Evolutionary conservation across 2,888 invertebrate species (phyloP).

Genomic region (Coleophora deauratella): DNA sequence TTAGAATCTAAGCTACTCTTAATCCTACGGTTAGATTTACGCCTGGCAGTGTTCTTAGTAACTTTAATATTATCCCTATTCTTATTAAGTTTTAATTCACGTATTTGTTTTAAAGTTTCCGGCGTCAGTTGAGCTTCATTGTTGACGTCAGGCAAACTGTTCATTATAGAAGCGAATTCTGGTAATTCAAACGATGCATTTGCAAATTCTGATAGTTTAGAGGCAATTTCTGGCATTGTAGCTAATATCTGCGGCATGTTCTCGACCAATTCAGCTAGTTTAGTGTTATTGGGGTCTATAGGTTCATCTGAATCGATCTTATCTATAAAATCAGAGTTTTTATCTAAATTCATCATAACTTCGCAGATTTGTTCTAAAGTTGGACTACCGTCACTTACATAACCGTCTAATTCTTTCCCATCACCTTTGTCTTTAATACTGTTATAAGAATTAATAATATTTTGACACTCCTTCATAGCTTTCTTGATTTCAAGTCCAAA

Average conservation of each 20-base stretch:
- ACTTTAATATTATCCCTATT: slow-evolving; percentile 56
- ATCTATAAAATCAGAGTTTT: slow-evolving; percentile 52
- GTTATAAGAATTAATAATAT: slow-evolving; percentile 59
- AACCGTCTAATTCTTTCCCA: slow-evolving; percentile 25
- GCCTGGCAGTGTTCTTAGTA: slow-evolving; percentile 59
- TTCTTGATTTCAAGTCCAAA: slow-evolving; percentile 63
- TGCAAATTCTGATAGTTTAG: slow-evolving; percentile 50
- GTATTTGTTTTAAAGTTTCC: slow-evolving; percentile 62
- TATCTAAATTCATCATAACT: slow-evolving; percentile 58
- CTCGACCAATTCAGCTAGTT: slow-evolving; percentile 51
- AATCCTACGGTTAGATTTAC: slow-evolving; percentile 48
- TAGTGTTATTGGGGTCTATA: slow-evolving; percentile 41
- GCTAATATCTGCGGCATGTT: slow-evolving; percentile 64
- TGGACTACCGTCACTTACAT: slow-evolving; percentile 27
- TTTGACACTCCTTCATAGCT: slow-evolving; percentile 66
- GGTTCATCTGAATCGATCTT: slow-evolving; percentile 45
- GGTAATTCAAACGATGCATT: slow-evolving; percentile 55
- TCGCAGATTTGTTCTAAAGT: slow-evolving; percentile 59
- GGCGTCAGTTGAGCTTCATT: slow-evolving; percentile 59
- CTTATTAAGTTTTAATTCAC: slow-evolving; percentile 56
- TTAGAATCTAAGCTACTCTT: slow-evolving; percentile 39
- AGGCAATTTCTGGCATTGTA: slow-evolving; percentile 61
- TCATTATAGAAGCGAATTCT: slow-evolving; percentile 59
- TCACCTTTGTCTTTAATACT: slow-evolving; percentile 37
- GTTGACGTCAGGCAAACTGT: slow-evolving; percentile 48